Evolutionary conservation across 2,888 invertebrate species (phyloP), one percentile per base, ranked within the genome.

Genomic region (Drosophila lutescens): DNA sequence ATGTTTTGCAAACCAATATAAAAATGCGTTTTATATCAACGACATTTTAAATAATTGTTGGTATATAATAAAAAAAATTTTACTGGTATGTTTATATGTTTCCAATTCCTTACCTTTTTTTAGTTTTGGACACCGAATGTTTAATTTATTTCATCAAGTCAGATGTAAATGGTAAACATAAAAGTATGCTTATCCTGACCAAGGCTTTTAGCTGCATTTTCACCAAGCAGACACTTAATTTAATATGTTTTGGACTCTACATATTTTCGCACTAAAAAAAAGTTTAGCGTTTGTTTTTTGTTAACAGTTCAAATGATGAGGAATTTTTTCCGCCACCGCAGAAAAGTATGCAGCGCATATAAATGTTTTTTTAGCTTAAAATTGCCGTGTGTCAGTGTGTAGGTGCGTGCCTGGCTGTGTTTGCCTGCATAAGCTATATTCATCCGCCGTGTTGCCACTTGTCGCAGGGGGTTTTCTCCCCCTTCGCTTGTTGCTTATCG

Each of bases 381-480:
- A 55, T 61, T 69, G 57, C 69, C 66, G 49, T 58, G 55, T 69
- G 74, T 60, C 49, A 36, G 30, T 56, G 67, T 9, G 36, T 51
- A 67, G n/a, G 30, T 47, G 40, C 46, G 70, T 47, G 32, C 7
- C 30, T 12, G 34, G 51, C 44, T 43, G 43, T 54, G 36, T 57
- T 51, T 61, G 66, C 50, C 47, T 61, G 56, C 66, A 69, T 73
- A 87, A 79, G 81, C 76, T 61, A 68, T 65, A 67, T 80, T 76
- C 81, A 81, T 78, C 79, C 81, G 79, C 57, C 56, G 60, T 81
- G 79, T 79, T 76, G 65, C 57, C 79, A 72, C 71, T 77, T 62
- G 63, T 61, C 62, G 57, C 53, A 17, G 32, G n/a, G 49, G 34
- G 38, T 51, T 43, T 74, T 32, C 43, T 17, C 4, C 13, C 17